Evolutionary conservation across 2,113 vertebrate species (phyloP).

Genomic region (Zosterops lateralis): DNA sequence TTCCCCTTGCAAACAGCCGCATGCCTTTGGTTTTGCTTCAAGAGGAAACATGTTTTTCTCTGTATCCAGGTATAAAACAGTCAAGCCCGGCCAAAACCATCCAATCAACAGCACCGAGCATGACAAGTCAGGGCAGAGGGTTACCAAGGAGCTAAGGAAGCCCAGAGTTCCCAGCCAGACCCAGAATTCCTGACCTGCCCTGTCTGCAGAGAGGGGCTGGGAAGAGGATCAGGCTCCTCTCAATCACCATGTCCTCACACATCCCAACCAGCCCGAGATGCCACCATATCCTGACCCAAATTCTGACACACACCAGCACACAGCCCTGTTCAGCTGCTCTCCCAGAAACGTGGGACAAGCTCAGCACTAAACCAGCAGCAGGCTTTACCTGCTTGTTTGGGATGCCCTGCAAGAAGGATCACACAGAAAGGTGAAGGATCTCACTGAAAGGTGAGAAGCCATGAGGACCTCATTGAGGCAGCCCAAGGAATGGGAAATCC

Average conservation of each 20-base stretch:
- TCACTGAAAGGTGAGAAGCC: not conserved
- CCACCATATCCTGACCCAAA: not conserved
- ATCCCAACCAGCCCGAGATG: not conserved
- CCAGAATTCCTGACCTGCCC: not conserved
- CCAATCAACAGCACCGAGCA: not conserved
- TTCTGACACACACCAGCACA: rapidly evolving
- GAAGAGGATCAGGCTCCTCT: not conserved
- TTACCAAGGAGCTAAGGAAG: not conserved
- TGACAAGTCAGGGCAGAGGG: not conserved
- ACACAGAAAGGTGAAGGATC: not conserved
- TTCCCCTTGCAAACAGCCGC: not conserved
- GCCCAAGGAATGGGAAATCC: not conserved
- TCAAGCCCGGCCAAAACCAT: not conserved
- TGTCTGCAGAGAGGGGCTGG: not conserved
- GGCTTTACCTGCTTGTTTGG: rapidly evolving
- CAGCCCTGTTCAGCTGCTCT: not conserved
- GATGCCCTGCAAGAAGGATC: rapidly evolving
- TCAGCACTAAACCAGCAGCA: not conserved
- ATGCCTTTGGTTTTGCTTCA: not conserved
- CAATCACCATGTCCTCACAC: rapidly evolving
- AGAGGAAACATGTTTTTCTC: not conserved
- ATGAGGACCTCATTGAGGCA: not conserved
- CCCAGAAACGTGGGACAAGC: not conserved
- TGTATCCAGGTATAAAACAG: not conserved
- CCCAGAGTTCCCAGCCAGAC: not conserved